Base-by-base conservation (phyloP, 2,888 invertebrate genomes). In the Dendrolimus houi region DNA sequence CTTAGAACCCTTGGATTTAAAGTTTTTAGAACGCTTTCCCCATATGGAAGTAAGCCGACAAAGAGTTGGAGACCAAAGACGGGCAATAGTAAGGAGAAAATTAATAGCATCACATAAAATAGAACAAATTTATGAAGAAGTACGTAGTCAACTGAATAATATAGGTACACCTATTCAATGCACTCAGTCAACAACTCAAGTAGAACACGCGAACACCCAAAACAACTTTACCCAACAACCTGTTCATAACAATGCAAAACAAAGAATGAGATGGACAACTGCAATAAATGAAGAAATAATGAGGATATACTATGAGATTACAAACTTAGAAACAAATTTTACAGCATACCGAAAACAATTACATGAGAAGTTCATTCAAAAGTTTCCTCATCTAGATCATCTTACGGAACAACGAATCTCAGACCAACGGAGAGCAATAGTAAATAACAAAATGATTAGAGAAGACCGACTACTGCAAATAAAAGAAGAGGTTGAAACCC, bases 31-130 rank as follows among this genome's bases (percentile, higher is more conserved):
- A 12, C 7, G 55, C 40, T 57, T 55, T 41, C 58, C 60, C 1
- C 9, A 58, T 29, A 57, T 58, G 42, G 14, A 55, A 1, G 58
- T 55, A 12, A 56, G 58, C 10, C 55, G 53, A 54, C 60, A 60
- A 42, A 52, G 58, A 58, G 41, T 60, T 55, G 58, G 58, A 8
- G 60, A 60, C n/a, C 60, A 60, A 52, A 56, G 60, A 7, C 10
- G 60, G 7, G 54, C 60, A 8, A 60, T 58, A 54, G 9, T 57
- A 7, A 47, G 58, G 1, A 58, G 52, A 41, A 58, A 55, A 2
- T 13, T 54, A 17, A 29, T 54, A 1, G 29, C 54, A 9, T 29
- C 29, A 6, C 9, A 40, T 8, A 54, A 54, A n/a, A 54, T 54
- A 40, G 41, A 54, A 54, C 40, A 54, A 54, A 54, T 54, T 8